Evolutionary conservation across 2,797 vertebrate genomes (phyloP).

Genomic region (Novumbra hubbsi): DNA sequence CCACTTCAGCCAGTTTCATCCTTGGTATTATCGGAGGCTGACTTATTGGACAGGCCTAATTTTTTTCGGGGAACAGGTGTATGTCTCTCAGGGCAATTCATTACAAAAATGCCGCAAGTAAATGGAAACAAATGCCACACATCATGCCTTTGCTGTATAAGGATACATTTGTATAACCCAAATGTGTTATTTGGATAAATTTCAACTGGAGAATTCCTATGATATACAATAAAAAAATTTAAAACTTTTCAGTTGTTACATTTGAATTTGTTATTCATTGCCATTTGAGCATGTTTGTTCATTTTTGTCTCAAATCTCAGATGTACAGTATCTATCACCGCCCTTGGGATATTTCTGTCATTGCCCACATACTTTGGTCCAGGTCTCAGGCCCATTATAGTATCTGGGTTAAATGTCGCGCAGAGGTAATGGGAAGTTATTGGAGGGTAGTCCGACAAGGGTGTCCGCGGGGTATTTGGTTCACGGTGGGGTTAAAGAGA

Average conservation of each 20-base stretch:
- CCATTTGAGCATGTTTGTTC: not conserved
- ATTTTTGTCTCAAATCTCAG: not conserved
- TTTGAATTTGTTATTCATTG: not conserved
- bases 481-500: constrained; percentile 85
- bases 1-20: constrained; percentile 2
- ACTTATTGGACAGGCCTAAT: not conserved
- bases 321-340: not conserved
- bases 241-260: not conserved
- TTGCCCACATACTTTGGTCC: not conserved
- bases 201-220: not conserved
- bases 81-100: not conserved
- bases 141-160: not conserved
- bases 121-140: not conserved
- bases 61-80: constrained; percentile 4
- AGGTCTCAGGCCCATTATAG: constrained; percentile 14
- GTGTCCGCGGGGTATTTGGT: constrained; percentile 77
- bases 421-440: constrained; percentile 84
- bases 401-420: constrained; percentile 74
- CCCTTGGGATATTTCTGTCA: not conserved
- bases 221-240: not conserved
- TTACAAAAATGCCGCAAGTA: not conserved
- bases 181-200: not conserved
- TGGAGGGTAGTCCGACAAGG: constrained; percentile 69
- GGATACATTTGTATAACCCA: not conserved
- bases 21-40: not conserved